Percentiles rank a stretch among this genome's conserved stretches.
Evolutionary conservation across 2,888 invertebrate species (phyloP).

Genomic region (Cantharis nigra): DNA sequence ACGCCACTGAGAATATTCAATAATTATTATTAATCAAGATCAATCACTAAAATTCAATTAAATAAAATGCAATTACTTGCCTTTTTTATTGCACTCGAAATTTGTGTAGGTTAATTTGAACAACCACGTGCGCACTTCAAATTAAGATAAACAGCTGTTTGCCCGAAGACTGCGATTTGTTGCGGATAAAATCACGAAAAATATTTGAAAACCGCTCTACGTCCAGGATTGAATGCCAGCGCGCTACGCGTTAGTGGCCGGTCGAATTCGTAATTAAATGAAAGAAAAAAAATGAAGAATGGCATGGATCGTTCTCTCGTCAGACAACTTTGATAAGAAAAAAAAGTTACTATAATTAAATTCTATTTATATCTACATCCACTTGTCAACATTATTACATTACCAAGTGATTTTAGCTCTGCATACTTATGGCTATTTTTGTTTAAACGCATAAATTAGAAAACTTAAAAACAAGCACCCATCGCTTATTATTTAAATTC

Average conservation of each 20-base stretch:
- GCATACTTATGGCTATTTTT: background rate
- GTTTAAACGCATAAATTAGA: background rate
- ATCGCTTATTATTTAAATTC: background rate
- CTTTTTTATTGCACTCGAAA: background rate
- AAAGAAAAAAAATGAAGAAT: background rate
- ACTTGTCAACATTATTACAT: background rate
- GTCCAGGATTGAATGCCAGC: constrained; percentile 9
- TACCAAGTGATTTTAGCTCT: background rate
- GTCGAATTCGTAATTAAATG: background rate
- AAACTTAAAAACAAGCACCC: background rate
- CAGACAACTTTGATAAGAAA: constrained; percentile 1
- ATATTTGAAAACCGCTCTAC: background rate
- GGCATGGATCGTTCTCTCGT: background rate
- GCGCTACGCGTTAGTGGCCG: constrained; percentile 15
- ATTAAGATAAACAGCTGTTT: background rate
- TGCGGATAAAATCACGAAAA: background rate
- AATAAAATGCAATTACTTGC: background rate
- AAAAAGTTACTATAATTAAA: background rate
- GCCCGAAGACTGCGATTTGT: background rate
- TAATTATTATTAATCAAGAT: background rate
- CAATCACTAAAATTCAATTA: background rate
- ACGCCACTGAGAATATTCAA: background rate
- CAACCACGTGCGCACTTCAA: background rate
- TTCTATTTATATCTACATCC: background rate
- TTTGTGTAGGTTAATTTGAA: background rate